These are phyloP conservation scores for Buceros bicornis DNA, from an alignment of 2,797 vertebrate species.

Conservation along the genomic window DNA sequence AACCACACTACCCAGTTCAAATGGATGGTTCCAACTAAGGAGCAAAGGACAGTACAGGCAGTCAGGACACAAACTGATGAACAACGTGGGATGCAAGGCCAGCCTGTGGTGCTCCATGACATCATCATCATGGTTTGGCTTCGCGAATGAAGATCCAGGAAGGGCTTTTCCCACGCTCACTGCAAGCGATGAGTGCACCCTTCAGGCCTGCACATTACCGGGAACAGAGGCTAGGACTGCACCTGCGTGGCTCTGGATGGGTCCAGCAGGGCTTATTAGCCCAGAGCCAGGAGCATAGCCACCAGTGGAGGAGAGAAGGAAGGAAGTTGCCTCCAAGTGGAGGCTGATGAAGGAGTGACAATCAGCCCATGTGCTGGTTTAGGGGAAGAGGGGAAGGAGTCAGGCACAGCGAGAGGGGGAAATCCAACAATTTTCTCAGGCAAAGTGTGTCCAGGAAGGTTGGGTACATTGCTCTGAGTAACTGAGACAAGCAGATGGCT, in stretches of 20 bases:
- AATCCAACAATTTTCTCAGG: background rate
- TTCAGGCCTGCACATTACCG: rapidly evolving
- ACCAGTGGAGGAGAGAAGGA: background rate
- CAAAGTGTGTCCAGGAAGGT: background rate
- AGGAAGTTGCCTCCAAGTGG: background rate
- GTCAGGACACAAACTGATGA: background rate
- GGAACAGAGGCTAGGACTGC: background rate
- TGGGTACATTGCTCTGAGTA: slow-evolving; percentile 49
- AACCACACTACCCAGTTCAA: background rate
- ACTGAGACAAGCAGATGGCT: slow-evolving; percentile 60
- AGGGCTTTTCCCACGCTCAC: no score
- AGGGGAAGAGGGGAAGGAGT: background rate
- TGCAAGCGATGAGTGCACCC: no score
- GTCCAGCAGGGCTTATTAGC: background rate
- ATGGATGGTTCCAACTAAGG: background rate
- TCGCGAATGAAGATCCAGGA: no score
- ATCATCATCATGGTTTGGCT: no score
- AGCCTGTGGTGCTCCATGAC: background rate
- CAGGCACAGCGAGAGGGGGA: background rate
- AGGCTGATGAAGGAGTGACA: background rate
- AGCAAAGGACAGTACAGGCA: background rate
- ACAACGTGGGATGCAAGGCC: rapidly evolving
- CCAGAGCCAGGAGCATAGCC: background rate
- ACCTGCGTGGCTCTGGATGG: background rate
- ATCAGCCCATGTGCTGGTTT: background rate